Percentiles rank a stretch among this genome's conserved stretches.
These are phyloP conservation scores for Diacarnus erythraeanus DNA, from an alignment of 37 sponge, comb jelly and placozoan species.

Conservation along the genomic window DNA sequence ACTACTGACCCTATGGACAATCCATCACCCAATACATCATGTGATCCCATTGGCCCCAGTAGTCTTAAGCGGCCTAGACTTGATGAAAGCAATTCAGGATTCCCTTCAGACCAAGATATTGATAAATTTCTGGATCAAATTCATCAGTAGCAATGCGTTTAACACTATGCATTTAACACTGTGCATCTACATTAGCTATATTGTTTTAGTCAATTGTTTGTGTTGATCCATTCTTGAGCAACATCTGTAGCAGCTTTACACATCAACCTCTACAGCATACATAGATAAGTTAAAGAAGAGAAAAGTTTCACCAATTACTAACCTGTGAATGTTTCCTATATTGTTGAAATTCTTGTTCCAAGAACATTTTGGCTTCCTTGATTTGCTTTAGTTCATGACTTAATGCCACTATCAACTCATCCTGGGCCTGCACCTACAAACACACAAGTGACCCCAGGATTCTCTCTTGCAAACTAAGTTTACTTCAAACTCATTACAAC, in stretches of 20 bases:
- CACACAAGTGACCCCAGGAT: not conserved
- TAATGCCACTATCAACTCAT: slow-evolving; percentile 55
- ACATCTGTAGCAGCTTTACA: not conserved
- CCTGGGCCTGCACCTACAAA: slow-evolving; percentile 43
- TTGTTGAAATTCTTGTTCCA: slow-evolving; percentile 55
- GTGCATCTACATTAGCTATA: too few relatives aligned
- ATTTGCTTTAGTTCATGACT: slow-evolving; percentile 29
- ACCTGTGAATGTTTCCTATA: slow-evolving; percentile 57
- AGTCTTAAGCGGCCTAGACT: not conserved
- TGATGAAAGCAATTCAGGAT: not conserved
- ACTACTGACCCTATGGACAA: not conserved
- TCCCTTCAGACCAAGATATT: slow-evolving; percentile 24
- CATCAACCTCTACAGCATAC: slow-evolving; percentile 18
- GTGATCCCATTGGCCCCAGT: not conserved
- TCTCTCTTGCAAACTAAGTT: too few relatives aligned
- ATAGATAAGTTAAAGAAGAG: not conserved
- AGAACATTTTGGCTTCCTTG: slow-evolving; percentile 15
- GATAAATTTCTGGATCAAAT: slow-evolving; percentile 36
- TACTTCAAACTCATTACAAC: too few relatives aligned
- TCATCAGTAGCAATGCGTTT: slow-evolving; percentile 18
- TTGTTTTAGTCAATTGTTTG: not conserved
- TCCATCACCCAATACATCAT: not conserved
- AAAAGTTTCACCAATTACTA: slow-evolving; percentile 1
- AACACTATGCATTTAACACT: too few relatives aligned
- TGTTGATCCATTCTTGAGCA: slow-evolving; percentile 29